phyloP scores from a whole-genome alignment of 2,797 vertebrate genomes.

The Phrynocephalus guinanensis region DNA sequence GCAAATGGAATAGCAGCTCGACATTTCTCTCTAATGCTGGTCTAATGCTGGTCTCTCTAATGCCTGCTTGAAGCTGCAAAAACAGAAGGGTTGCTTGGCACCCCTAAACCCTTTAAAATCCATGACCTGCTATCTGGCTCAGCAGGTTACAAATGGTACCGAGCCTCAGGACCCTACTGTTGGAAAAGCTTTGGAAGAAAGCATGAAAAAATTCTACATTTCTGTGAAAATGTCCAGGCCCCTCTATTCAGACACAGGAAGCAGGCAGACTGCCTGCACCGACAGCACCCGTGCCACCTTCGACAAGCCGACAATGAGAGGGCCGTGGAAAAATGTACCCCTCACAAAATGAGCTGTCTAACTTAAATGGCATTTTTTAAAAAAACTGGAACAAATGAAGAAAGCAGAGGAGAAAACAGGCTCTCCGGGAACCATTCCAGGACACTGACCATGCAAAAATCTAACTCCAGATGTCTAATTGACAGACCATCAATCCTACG shows the following conservation, averaged over 20 bases:
- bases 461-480: neutral
- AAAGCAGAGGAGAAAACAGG: neutral
- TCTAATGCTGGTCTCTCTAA: too few species aligned
- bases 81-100: neutral
- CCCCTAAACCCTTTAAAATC: neutral
- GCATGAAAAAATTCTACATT: neutral
- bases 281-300: neutral
- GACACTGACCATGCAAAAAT: conserved; percentile 1
- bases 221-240: neutral
- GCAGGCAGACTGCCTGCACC: neutral
- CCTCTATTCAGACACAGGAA: neutral
- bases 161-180: neutral
- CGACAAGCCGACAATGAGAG: neutral
- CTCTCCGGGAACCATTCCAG: neutral
- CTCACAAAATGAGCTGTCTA: neutral
- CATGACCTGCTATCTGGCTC: neutral
- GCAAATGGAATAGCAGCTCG: neutral
- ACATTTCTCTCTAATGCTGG: too few species aligned
- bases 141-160: neutral
- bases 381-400: neutral
- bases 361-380: neutral
- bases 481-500: neutral
- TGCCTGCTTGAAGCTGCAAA: neutral
- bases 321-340: neutral
- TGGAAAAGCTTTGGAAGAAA: neutral